These are phyloP conservation scores for Agrochola lota DNA, from an alignment of 2,888 invertebrate species.

Conservation along the genomic window DNA sequence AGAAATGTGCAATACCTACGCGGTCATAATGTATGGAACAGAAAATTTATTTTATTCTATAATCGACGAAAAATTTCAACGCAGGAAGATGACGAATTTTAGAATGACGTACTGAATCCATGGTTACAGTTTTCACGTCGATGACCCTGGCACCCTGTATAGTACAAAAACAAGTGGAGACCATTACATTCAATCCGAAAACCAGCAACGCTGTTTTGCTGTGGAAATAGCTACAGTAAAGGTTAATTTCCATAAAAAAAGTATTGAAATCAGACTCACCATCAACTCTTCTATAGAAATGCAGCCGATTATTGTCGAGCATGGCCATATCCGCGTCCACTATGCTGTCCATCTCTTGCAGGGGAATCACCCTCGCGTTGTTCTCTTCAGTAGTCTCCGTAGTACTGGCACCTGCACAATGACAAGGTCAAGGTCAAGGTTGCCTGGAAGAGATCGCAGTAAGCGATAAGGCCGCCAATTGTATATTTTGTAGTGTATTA, in stretches of 20 bases:
- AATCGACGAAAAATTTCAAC: too few species aligned
- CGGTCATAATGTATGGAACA: too few species aligned
- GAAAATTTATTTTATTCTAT: too few species aligned
- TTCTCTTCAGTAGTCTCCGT: constrained; percentile 59
- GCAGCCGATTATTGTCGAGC: constrained; percentile 85
- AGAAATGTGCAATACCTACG: too few species aligned
- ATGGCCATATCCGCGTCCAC: constrained; percentile 88
- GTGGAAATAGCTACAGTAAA: not conserved
- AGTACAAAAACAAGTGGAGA: not conserved
- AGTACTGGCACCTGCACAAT: constrained; percentile 53
- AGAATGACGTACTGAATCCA: too few species aligned
- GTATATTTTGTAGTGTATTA: too few species aligned
- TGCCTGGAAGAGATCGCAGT: too few species aligned
- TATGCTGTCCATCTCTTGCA: constrained; percentile 89
- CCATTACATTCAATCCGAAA: not conserved
- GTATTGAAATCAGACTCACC: constrained; percentile 73
- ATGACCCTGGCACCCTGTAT: too few species aligned
- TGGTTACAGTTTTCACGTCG: too few species aligned
- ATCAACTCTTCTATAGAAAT: constrained; percentile 86
- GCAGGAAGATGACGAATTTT: too few species aligned
- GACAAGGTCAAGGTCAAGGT: too few species aligned
- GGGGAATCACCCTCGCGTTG: constrained; percentile 78
- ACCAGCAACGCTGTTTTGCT: not conserved
- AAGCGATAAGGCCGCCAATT: too few species aligned
- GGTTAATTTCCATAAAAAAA: not conserved